These are phyloP conservation scores for Erithacus rubecula DNA, from an alignment of 2,797 vertebrate genomes.

Conservation along the genomic window DNA sequence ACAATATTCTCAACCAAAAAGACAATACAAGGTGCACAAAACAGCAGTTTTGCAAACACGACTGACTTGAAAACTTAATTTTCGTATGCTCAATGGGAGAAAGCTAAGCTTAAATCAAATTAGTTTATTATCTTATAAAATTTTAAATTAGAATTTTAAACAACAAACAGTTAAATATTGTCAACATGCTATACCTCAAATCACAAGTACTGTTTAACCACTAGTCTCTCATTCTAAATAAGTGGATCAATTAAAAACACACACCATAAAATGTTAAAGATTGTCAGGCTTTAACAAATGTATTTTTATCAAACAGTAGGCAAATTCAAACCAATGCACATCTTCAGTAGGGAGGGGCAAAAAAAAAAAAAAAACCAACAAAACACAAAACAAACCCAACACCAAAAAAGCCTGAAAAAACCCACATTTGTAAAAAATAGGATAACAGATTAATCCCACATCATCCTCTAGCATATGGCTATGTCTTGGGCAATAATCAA, in stretches of 20 bases:
- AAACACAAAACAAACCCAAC: background rate
- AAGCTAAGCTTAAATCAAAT: constrained; percentile 74
- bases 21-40: constrained; percentile 75
- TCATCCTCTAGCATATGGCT: constrained; percentile 61
- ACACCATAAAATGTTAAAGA: constrained; percentile 71
- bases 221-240: constrained; percentile 71
- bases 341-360: constrained; percentile 45
- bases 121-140: constrained; percentile 72
- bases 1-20: constrained; percentile 72
- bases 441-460: constrained; percentile 61
- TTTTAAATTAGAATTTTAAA: constrained; percentile 75
- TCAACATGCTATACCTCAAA: constrained; percentile 80
- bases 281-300: constrained; percentile 76
- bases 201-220: constrained; percentile 79
- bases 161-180: constrained; percentile 75
- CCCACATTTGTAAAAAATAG: constrained; percentile 56
- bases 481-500: constrained; percentile 68
- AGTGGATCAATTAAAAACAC: constrained; percentile 74
- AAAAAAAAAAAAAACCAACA: background rate
- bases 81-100: constrained; percentile 69
- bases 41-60: constrained; percentile 75
- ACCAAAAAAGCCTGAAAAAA: constrained; percentile 64
- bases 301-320: constrained; percentile 75
- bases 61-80: constrained; percentile 72
- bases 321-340: constrained; percentile 73